These are phyloP conservation scores for Chamaea fasciata DNA, from an alignment of 2,113 vertebrate genomes.

Conservation along the genomic window DNA sequence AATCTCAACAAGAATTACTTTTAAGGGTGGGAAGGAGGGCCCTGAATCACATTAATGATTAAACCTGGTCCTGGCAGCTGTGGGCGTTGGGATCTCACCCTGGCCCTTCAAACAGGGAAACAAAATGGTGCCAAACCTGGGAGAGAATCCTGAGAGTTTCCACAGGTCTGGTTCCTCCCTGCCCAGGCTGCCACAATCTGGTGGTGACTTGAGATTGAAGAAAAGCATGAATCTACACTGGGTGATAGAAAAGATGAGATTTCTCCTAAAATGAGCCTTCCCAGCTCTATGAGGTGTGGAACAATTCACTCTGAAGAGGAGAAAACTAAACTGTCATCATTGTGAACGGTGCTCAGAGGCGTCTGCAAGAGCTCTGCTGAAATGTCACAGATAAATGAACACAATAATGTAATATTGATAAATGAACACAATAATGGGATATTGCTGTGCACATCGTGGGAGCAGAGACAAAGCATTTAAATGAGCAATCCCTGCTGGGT, in stretches of 20 bases:
- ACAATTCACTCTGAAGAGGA: neutral
- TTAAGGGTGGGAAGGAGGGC: neutral
- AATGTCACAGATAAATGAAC: neutral
- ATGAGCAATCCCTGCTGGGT: neutral
- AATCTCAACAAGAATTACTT: neutral
- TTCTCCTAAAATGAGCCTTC: neutral
- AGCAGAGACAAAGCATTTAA: neutral
- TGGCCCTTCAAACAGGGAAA: neutral
- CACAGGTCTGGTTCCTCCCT: neutral
- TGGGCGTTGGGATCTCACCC: rapidly evolving
- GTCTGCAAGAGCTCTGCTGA: neutral
- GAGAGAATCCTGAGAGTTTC: neutral
- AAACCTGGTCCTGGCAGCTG: neutral
- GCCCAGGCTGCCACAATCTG: neutral
- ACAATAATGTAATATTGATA: neutral
- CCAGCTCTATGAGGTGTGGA: neutral
- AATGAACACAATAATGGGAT: neutral
- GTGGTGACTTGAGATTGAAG: neutral
- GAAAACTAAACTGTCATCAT: neutral
- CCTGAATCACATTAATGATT: rapidly evolving
- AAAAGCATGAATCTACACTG: neutral
- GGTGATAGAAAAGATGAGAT: neutral
- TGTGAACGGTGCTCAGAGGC: neutral
- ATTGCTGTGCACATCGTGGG: neutral
- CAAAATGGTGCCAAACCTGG: neutral